phyloP scores from a whole-genome alignment of 1,140 invertebrate species.

The Drosophila baimaii region DNA sequence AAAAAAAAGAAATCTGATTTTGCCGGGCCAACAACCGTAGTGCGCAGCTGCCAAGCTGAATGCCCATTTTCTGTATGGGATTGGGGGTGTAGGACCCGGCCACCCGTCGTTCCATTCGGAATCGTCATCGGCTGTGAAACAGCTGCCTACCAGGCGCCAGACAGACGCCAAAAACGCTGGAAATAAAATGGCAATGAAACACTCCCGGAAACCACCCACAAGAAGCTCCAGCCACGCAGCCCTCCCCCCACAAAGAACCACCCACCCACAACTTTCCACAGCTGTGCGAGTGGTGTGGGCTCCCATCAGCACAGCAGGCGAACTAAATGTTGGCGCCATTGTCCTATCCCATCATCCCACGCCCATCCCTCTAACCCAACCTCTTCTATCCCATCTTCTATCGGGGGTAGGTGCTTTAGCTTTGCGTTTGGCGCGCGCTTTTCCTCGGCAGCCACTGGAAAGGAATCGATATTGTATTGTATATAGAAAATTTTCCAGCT shows the following conservation, averaged over 20 bases:
- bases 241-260: slow-evolving; percentile 1
- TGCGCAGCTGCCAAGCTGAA: slow-evolving; percentile 59
- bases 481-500: slow-evolving; percentile 66
- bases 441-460: slow-evolving; percentile 41
- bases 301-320: slow-evolving; percentile 48
- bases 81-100: slow-evolving; percentile 1
- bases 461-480: slow-evolving; percentile 58
- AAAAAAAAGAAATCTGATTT: slow-evolving; percentile 30
- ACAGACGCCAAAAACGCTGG: slow-evolving; percentile 56
- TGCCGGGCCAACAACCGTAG: slow-evolving; percentile 48
- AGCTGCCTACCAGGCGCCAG: slow-evolving; percentile 81
- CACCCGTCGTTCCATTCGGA: slow-evolving; percentile 43
- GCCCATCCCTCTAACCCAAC: background rate
- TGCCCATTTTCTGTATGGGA: slow-evolving; percentile 41
- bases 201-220: slow-evolving; percentile 30
- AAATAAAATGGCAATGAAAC: slow-evolving; percentile 78
- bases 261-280: slow-evolving; percentile 25
- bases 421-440: slow-evolving; percentile 59
- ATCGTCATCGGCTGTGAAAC: slow-evolving; percentile 61
- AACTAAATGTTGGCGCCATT: slow-evolving; percentile 64
- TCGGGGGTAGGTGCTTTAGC: slow-evolving; percentile 37
- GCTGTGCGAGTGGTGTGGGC: slow-evolving; percentile 49
- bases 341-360: slow-evolving; percentile 34
- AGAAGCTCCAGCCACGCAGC: slow-evolving; percentile 10
- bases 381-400: slow-evolving; percentile 13